phyloP scores from a whole-genome alignment of 1,140 invertebrate genomes.

The Atopsyche davidsoni region DNA sequence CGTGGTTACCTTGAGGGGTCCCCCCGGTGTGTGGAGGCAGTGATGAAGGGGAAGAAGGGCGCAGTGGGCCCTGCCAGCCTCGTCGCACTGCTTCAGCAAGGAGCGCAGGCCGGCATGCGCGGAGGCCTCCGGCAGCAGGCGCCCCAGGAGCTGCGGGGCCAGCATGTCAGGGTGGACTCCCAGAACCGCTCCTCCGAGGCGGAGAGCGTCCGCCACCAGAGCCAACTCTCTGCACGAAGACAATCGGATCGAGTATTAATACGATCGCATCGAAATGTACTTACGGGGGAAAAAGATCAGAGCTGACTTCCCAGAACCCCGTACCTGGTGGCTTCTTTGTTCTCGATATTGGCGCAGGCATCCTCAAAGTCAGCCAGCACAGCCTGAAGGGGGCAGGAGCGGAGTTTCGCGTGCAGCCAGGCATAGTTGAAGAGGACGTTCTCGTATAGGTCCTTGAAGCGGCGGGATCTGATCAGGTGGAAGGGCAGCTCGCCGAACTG shows the following conservation, averaged over 20 bases:
- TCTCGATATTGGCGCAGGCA: slow-evolving; percentile 75
- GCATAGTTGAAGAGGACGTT: slow-evolving; percentile 96
- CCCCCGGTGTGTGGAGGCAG: slow-evolving; percentile 94
- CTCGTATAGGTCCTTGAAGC: slow-evolving; percentile 89
- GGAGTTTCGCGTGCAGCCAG: slow-evolving; percentile 94
- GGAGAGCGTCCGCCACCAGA: slow-evolving; percentile 89
- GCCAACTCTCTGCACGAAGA: slow-evolving; percentile 82
- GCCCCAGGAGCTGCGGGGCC: slow-evolving; percentile 87
- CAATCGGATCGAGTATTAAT: too few relatives aligned
- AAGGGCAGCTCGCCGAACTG: slow-evolving; percentile 93
- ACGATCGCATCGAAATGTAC: too few relatives aligned
- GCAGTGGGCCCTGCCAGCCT: slow-evolving; percentile 78
- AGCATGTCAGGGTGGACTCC: slow-evolving; percentile 92
- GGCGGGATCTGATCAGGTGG: slow-evolving; percentile 82
- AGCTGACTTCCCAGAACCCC: too few relatives aligned
- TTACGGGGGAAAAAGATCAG: too few relatives aligned
- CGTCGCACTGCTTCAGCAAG: slow-evolving; percentile 85
- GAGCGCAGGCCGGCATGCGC: slow-evolving; percentile 72
- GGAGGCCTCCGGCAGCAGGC: slow-evolving; percentile 87
- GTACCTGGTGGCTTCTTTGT: slow-evolving; percentile 76
- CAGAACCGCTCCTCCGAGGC: slow-evolving; percentile 85
- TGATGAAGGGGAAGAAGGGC: slow-evolving; percentile 89
- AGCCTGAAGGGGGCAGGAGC: slow-evolving; percentile 89
- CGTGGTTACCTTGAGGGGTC: slow-evolving; percentile 81
- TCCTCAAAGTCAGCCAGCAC: slow-evolving; percentile 96